A percentile compares a stretch with the other conserved stretches of the same genome.
Conservation (phyloP, 2,113 vertebrate genomes). For the Melospiza melodia region DNA sequence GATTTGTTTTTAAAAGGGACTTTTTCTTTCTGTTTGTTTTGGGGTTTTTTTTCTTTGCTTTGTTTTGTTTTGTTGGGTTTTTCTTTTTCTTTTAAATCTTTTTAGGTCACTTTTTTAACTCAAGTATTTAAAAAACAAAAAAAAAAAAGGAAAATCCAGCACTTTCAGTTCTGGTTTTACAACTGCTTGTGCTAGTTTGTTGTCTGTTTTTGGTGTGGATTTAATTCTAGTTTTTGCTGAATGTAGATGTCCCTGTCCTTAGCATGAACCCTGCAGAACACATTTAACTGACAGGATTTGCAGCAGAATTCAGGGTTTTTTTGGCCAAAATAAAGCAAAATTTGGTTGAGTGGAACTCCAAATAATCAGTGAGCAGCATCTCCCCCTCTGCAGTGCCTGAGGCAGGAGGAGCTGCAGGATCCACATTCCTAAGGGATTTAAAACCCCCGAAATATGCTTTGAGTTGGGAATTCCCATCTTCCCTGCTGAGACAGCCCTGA, state of each 20-base stretch:
- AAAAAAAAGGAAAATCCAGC: background rate
- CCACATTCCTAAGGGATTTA: background rate
- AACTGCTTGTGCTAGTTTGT: constrained; percentile 25
- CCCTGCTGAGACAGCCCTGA: background rate
- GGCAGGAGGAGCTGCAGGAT: background rate
- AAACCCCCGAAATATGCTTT: background rate
- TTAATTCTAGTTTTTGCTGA: constrained; percentile 56
- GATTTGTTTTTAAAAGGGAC: constrained; percentile 76
- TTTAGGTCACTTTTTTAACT: constrained; percentile 63
- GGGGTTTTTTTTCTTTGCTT: background rate
- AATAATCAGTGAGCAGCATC: background rate
- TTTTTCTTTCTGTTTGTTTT: constrained; percentile 54
- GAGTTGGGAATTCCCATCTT: background rate
- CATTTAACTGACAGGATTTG: background rate
- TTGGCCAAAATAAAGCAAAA: no score
- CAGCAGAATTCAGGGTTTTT: background rate
- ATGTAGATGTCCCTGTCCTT: constrained; percentile 14
- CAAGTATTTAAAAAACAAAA: constrained; percentile 47
- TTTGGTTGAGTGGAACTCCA: background rate
- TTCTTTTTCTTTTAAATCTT: constrained; percentile 40
- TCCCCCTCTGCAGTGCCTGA: background rate
- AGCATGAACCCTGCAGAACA: background rate
- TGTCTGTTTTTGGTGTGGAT: constrained; percentile 33
- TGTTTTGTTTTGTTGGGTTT: background rate
- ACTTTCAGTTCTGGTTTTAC: constrained; percentile 56